Base-by-base conservation (phyloP, 2,113 vertebrate species). In the Elephantulus edwardii region DNA sequence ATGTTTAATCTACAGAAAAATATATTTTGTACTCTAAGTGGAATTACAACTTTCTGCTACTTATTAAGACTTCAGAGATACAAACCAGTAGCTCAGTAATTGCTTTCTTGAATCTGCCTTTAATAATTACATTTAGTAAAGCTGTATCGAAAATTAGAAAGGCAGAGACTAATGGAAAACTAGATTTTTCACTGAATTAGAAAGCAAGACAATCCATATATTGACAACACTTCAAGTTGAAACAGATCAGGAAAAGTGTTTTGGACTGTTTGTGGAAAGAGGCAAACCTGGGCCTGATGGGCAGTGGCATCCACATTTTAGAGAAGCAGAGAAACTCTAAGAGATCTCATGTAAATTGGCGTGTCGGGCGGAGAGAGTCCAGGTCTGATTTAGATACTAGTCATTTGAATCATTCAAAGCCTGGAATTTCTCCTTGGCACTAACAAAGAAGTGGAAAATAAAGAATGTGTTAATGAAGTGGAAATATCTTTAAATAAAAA, bases 161-260 rank as follows among this genome's bases (percentile, higher is more conserved):
- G 98, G 98, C 98, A 98, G 98, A 98, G 98, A 98, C 98, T 98
- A 99, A 99, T 99, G 98, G 99, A 99, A 99, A 99, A 99, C 98
- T 99, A 99, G 98, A 99, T 99, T 99, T 99, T 99, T 99, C 98
- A 98, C 98, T 99, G 98, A 99, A 99, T 99, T 99, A 99, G 98
- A 98, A 98, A 97, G 98, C 98, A 97, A 97, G 97, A 97, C 97
- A 98, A 99, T 99, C 99, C 95, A 99, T 99, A 99, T 99, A 99
- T 99, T 99, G 99, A 99, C 98, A 98, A 99, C 98, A 98, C 98
- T 98, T 99, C 99, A 99, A 98, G 97, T 97, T 98, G 97, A 98
- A 98, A 98, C 97, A 98, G 98, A 99, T 99, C 99, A 98, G 98
- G 98, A 99, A 98, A 99, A 99, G 98, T 98, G 98, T 98, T 99